These are phyloP conservation scores for Phortica okadai DNA, from an alignment of 2,888 invertebrate genomes.

Conservation along the genomic window DNA sequence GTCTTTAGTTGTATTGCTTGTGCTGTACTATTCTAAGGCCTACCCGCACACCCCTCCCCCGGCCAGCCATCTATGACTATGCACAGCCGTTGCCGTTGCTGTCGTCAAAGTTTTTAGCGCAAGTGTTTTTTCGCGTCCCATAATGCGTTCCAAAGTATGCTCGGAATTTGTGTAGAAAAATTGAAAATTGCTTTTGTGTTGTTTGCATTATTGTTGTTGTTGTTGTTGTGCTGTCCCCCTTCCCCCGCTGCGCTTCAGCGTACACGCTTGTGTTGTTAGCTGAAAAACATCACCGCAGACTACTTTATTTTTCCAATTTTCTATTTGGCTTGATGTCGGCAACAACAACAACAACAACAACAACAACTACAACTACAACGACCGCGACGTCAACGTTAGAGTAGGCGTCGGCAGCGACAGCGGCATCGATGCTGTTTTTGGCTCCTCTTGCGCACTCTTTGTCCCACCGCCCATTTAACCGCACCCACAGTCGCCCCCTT, in stretches of 20 bases:
- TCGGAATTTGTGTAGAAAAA: conserved; percentile 65
- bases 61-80: conserved; percentile 34
- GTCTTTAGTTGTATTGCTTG: conserved; percentile 6
- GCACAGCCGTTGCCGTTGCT: conserved; percentile 47
- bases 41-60: conserved; percentile 1
- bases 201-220: too few relatives aligned
- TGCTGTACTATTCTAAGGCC: not conserved
- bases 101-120: conserved; percentile 75
- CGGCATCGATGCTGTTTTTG: conserved; percentile 3
- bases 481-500: conserved; percentile 30
- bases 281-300: conserved; percentile 50
- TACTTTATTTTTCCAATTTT: conserved; percentile 72
- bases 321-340: conserved; percentile 60
- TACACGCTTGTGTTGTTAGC: conserved; percentile 42
- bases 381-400: conserved; percentile 28
- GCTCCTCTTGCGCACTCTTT: too few relatives aligned
- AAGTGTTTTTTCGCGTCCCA: conserved; percentile 54
- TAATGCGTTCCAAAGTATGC: conserved; percentile 49
- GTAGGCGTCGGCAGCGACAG: conserved; percentile 30
- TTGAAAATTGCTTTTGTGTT: conserved; percentile 66
- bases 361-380: conserved; percentile 41
- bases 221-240: conserved; percentile 41
- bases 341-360: too few relatives aligned
- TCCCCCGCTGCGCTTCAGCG: conserved; percentile 19
- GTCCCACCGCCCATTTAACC: not conserved